A percentile compares a stretch with the other conserved stretches of the same genome.
These are phyloP conservation scores for Malurus cyaneus DNA, from an alignment of 2,113 vertebrate species.

Conservation along the genomic window DNA sequence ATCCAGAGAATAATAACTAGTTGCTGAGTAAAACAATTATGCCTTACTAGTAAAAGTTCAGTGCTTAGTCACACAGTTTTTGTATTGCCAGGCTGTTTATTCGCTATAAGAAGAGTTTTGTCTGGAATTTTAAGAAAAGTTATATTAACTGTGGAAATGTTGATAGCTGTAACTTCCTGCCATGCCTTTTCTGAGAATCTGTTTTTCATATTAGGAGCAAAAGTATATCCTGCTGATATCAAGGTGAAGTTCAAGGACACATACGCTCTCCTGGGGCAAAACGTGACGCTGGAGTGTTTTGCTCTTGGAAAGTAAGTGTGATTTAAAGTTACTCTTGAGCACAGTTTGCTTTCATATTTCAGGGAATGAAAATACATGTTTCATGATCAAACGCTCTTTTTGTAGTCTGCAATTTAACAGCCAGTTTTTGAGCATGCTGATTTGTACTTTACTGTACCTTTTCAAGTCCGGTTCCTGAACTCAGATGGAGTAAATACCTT, in stretches of 20 bases:
- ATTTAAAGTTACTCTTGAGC: not conserved
- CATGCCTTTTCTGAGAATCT: not conserved
- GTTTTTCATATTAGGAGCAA: constrained; percentile 76
- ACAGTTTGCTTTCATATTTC: not conserved
- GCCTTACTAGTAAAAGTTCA: not conserved
- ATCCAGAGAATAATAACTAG: not conserved
- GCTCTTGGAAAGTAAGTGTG: constrained; percentile 96
- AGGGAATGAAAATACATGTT: not conserved
- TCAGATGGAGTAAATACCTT: constrained; percentile 87
- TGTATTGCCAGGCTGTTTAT: not conserved
- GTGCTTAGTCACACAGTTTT: not conserved
- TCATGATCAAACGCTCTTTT: not conserved
- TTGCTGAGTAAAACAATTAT: not conserved
- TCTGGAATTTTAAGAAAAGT: not conserved
- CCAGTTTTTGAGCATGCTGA: not conserved
- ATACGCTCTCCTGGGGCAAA: constrained; percentile 86
- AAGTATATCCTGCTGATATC: constrained; percentile 94
- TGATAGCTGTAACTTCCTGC: not conserved
- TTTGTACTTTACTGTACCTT: constrained; percentile 31
- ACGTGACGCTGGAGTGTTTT: constrained; percentile 94
- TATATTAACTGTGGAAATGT: not conserved
- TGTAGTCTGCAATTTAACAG: not conserved
- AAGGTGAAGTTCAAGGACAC: constrained; percentile 90
- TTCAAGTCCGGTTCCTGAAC: constrained; percentile 90
- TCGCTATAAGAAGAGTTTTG: not conserved